Evolutionary conservation across 2,888 invertebrate species (phyloP), one percentile per base, ranked within the genome.

Genomic region (Bugula neritina): DNA sequence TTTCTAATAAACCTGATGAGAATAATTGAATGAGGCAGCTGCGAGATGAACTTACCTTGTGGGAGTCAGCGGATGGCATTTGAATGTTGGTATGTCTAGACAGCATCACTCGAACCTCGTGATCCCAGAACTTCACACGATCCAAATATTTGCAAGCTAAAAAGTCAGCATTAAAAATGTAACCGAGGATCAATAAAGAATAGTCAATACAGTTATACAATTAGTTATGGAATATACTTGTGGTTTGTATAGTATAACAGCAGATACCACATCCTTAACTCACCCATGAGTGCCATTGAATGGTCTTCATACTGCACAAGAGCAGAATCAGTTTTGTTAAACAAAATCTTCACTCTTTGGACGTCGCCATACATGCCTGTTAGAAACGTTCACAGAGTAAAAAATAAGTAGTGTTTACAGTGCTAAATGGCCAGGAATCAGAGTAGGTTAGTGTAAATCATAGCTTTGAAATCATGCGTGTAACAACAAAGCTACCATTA

Each of bases 41-140:
- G n/a, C n/a, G n/a, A n/a, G n/a, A n/a, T n/a, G 17, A 43, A 43
- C 17, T 43, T 43, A 43, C 43, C 43, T 43, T 43, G 43, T 43
- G 43, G 17, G 43, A 43, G 5, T 31, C 96, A 83, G 99, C 98
- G 85, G 97, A 97, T 69, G 98, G 98, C 89, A 99, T 89, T 86
- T 99, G 99, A 77, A 99, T 98, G 73, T 94, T 91, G 85, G 93
- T 94, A 87, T 99, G 98, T 87, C 98, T 98, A 86, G 96, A 97
- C 78, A 94, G 89, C 90, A 96, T 94, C 80, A 99, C 98, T 81
- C 96, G 90, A 87, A 99, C 94, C 80, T 92, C 91, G 86, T 97
- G 97, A 77, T 95, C 95, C 88, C 94, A 96, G 83, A 99, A 91
- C 83, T 93, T 92, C 82, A 95, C 88, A 86, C 96, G 97, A 86